Conservation (phyloP, 1,140 invertebrate genomes). For the Danaus melanippus region DNA sequence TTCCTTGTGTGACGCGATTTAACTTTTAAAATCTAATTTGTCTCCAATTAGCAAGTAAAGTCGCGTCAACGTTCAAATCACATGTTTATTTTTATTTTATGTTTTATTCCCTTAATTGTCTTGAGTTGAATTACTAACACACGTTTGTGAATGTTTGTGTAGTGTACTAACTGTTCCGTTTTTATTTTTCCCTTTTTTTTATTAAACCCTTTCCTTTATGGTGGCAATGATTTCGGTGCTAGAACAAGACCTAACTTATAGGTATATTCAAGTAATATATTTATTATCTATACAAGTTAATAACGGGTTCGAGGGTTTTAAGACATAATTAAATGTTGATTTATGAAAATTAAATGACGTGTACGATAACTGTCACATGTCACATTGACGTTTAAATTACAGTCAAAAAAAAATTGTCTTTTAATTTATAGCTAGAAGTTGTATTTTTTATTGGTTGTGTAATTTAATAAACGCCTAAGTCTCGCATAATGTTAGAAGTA, state of each 20-base stretch:
- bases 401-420: conserved; percentile 21
- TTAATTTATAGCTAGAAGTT: too few species aligned
- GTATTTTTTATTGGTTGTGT: conserved; percentile 29
- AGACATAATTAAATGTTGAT: conserved; percentile 26
- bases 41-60: conserved; percentile 26
- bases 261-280: conserved; percentile 43
- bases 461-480: conserved; percentile 26
- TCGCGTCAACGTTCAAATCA: conserved; percentile 31
- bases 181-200: conserved; percentile 32
- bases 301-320: conserved; percentile 30
- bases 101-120: conserved; percentile 31
- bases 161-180: conserved; percentile 53
- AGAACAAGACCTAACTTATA: conserved; percentile 50
- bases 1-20: conserved; percentile 22
- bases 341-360: conserved; percentile 30
- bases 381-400: conserved; percentile 46
- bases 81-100: conserved; percentile 25
- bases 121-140: conserved; percentile 48
- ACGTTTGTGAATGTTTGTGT: conserved; percentile 49
- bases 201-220: conserved; percentile 33
- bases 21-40: conserved; percentile 23
- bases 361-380: conserved; percentile 54
- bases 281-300: conserved; percentile 35
- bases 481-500: conserved; percentile 28
- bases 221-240: conserved; percentile 64